Conservation (phyloP, 2,797 vertebrate genomes). For the Erethizon dorsatum region DNA sequence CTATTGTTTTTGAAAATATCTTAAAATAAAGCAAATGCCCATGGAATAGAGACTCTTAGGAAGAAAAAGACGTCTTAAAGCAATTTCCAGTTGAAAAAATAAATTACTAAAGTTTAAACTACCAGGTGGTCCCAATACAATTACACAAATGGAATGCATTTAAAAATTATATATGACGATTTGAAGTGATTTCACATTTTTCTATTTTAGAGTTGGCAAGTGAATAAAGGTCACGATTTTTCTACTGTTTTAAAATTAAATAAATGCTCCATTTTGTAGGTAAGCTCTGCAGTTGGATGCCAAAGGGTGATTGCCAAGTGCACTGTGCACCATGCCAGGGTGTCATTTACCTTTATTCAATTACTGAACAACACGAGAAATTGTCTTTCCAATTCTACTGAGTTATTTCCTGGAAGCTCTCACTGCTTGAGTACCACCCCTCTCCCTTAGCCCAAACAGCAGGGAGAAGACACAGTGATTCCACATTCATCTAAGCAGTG, state of each 20-base stretch:
- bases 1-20: conserved; percentile 48
- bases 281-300: conserved; percentile 71
- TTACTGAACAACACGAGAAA: conserved; percentile 77
- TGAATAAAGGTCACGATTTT: conserved; percentile 77
- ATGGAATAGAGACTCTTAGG: background rate
- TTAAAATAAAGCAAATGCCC: conserved; percentile 4
- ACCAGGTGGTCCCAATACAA: conserved; percentile 69
- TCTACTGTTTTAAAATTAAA: conserved; percentile 80
- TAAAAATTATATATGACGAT: conserved; percentile 69
- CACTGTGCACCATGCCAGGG: conserved; percentile 19
- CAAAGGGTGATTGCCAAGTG: conserved; percentile 68
- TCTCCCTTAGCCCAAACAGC: background rate
- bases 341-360: conserved; percentile 66
- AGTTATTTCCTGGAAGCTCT: conserved; percentile 68
- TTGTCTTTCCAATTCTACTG: conserved; percentile 45
- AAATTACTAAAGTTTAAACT: conserved; percentile 59
- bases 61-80: background rate
- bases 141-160: conserved; percentile 72
- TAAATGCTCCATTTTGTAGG: conserved; percentile 77
- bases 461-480: background rate
- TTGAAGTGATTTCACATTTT: conserved; percentile 76
- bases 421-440: background rate
- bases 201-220: conserved; percentile 80
- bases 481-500: background rate
- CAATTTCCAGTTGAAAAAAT: conserved; percentile 21